phyloP scores from a whole-genome alignment of 1,140 invertebrate genomes.

The Drosophila bifasciata region DNA sequence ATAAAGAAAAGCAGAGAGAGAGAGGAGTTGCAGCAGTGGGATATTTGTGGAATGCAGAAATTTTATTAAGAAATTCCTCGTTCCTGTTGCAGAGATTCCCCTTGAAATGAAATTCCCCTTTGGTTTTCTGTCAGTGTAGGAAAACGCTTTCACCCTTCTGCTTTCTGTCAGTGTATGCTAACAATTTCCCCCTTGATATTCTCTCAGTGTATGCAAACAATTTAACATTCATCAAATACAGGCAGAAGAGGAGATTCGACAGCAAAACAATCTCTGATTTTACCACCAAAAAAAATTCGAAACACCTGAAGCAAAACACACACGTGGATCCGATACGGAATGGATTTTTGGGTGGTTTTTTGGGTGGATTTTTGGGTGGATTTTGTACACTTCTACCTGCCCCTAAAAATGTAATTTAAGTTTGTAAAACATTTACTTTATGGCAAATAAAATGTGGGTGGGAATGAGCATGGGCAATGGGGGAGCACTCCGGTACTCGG shows the following conservation, averaged over 20 bases:
- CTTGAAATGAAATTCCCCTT: too few relatives aligned
- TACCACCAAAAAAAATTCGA: constrained; percentile 21
- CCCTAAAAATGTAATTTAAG: constrained; percentile 46
- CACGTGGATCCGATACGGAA: constrained; percentile 1
- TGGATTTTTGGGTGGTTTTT: too few relatives aligned
- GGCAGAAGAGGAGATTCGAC: constrained; percentile 34
- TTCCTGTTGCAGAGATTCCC: too few relatives aligned
- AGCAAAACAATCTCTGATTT: constrained; percentile 24
- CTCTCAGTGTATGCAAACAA: constrained; percentile 23
- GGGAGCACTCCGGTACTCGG: not conserved
- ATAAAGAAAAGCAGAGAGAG: not conserved
- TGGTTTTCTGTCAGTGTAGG: too few relatives aligned
- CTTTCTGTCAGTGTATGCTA: constrained; percentile 5
- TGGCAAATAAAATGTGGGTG: constrained; percentile 45
- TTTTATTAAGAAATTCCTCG: too few relatives aligned
- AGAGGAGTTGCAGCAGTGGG: too few relatives aligned
- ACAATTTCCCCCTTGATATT: too few relatives aligned
- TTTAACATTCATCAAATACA: constrained; percentile 42
- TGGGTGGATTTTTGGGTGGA: not conserved
- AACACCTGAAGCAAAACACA: constrained; percentile 42
- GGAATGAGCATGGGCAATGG: not conserved
- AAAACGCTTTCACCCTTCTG: too few relatives aligned
- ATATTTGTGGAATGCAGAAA: too few relatives aligned
- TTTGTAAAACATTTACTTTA: constrained; percentile 50
- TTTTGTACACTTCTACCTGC: too few relatives aligned